Base-by-base conservation (phyloP, 30 jellyfish, hydroid and myxozoan species). In the Pseudorhiza aurosa region DNA sequence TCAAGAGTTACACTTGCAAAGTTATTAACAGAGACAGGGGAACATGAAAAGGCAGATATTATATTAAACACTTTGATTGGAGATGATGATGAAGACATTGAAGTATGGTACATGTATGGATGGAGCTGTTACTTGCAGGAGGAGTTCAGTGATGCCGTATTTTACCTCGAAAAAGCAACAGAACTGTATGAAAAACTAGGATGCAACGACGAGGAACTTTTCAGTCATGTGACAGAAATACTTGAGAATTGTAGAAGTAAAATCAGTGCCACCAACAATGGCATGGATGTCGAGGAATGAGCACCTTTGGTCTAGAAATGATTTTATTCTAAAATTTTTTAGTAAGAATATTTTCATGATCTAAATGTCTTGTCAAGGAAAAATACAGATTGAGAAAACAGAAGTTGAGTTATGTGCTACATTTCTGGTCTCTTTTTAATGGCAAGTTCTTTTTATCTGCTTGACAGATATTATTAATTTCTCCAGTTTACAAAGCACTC, bases 51-150 rank as follows among this genome's bases (percentile, higher is more conserved):
- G 30, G 91, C 96, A 9, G 81, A 90, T 14, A 26, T 35, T 5
- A 35, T 94, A 12, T 65, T 87, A 42, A 78, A 55, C 43, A 68
- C 62, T 10, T 70, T 94, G 32, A 31, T 87, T 14, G 95, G 69
- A 36, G 97, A 83, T 81, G 78, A 87, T 78, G 99, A 94, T 50
- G 97, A 87, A 40, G 99, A 94, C 84, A 46, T 87, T 22, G 88
- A 95, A 47, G 80, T 88, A 2, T 87, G 97, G 97, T 87, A 94
- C 63, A 76, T 88, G 76, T 72, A 81, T 28, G 99, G 97, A 21
- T 68, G 85, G 60, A 83, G 87, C 25, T 72, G 77, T 37, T 65
- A 17, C 44, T 35, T 87, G 30, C 65, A 62, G 47, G 84, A 82
- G 19, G 91, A 87, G 28, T 46, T 59, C 30, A 83, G 67, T 21